Evolutionary conservation across 2,113 vertebrate genomes (phyloP).

Genomic region (Pseudopodoces humilis): DNA sequence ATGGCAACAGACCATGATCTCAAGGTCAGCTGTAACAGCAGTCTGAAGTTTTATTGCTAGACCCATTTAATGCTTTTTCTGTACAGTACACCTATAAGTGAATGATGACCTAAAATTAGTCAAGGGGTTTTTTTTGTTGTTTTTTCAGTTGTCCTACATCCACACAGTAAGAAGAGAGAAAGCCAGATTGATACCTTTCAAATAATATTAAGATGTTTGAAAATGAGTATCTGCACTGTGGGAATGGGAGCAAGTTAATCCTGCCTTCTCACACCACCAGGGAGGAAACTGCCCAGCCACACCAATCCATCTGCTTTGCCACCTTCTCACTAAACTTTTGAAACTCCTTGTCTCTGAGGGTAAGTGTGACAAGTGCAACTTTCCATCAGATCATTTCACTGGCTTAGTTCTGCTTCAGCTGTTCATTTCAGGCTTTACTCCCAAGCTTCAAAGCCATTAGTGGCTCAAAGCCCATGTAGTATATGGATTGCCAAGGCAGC

Average conservation of each 20-base stretch:
- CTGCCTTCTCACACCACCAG: neutral
- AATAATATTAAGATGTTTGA: neutral
- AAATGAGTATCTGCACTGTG: neutral
- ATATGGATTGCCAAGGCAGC: conserved; percentile 16
- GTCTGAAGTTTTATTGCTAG: neutral
- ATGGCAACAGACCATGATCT: neutral
- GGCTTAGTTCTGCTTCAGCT: conserved; percentile 50
- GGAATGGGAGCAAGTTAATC: neutral
- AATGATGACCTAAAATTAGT: neutral
- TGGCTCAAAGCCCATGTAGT: conserved; percentile 33
- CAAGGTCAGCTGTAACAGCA: neutral
- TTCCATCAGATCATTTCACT: conserved; percentile 21
- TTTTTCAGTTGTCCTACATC: neutral
- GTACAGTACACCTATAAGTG: neutral
- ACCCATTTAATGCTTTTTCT: neutral
- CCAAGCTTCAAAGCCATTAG: conserved; percentile 36
- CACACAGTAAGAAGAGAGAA: neutral
- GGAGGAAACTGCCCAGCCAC: neutral
- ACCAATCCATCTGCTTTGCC: neutral
- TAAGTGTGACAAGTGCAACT: neutral
- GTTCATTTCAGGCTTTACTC: conserved; percentile 38
- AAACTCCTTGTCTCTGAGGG: conserved; percentile 3
- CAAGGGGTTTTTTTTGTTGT: neutral
- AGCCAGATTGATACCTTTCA: neutral
- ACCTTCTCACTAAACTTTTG: neutral